These are phyloP conservation scores for Gnathonemus longibarbis DNA, from an alignment of 2,113 vertebrate genomes.

Conservation along the genomic window DNA sequence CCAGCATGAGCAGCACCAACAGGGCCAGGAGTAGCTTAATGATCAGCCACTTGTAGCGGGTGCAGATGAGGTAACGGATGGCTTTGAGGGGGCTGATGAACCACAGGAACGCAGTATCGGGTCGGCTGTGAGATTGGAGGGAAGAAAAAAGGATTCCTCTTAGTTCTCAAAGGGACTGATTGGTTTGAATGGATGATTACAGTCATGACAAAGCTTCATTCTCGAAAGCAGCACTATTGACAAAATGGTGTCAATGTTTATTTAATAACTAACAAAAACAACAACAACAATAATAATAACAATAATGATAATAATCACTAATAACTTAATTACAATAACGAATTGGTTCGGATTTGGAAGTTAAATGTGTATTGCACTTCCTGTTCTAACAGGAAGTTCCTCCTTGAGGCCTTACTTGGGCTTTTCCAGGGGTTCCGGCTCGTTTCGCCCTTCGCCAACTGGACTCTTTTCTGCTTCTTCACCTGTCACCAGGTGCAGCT, in stretches of 20 bases:
- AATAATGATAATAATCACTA: not conserved
- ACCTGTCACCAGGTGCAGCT: conserved; percentile 82
- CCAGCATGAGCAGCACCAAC: conserved; percentile 83
- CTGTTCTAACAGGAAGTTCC: not conserved
- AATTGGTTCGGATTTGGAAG: not conserved
- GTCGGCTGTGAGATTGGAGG: conserved; percentile 64
- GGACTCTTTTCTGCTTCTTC: conserved; percentile 95
- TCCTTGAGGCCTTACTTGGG: conserved; percentile 76
- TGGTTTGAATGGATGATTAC: not conserved
- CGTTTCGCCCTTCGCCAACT: conserved; percentile 84
- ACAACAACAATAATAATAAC: not conserved
- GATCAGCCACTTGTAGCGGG: conserved; percentile 98
- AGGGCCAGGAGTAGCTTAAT: conserved; percentile 88
- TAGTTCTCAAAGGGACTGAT: conserved; percentile 1
- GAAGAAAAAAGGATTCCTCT: not conserved
- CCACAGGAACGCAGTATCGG: conserved; percentile 96
- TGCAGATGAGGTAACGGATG: conserved; percentile 97
- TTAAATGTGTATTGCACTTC: not conserved
- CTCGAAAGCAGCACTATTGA: conserved; percentile 3
- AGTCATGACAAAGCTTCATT: not conserved
- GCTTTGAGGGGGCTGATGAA: conserved; percentile 97
- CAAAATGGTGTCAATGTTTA: not conserved
- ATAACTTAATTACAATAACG: not conserved
- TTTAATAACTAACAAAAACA: not conserved
- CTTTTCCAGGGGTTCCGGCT: conserved; percentile 94